A percentile compares a stretch with the other conserved stretches of the same genome.
Evolutionary conservation across 2,797 vertebrate species (phyloP).

Genomic region (Muscicapa comitata): DNA sequence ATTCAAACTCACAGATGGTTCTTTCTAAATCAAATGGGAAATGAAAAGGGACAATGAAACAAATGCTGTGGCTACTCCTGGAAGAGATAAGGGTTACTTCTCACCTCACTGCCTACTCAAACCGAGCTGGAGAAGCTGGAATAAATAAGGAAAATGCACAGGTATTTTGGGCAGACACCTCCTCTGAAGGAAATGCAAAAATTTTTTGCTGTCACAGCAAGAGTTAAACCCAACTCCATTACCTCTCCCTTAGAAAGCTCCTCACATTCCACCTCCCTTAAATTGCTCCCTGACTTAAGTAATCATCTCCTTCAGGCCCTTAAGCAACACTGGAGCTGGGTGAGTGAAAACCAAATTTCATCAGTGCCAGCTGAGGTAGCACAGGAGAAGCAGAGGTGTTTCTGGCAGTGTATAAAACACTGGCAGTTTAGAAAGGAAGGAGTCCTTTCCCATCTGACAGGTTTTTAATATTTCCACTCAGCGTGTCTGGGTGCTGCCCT

Average conservation of each 20-base stretch:
- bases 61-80: neutral
- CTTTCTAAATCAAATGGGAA: neutral
- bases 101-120: neutral
- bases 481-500: neutral
- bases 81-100: neutral
- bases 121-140: neutral
- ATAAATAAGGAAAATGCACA: neutral
- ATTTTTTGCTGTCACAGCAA: neutral
- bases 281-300: slow-evolving; percentile 41
- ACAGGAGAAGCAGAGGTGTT: slow-evolving; percentile 14
- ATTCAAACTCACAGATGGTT: neutral
- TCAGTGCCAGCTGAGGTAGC: neutral
- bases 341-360: slow-evolving; percentile 13
- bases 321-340: slow-evolving; percentile 9
- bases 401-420: neutral
- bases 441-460: slow-evolving; percentile 5
- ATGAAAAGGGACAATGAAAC: neutral
- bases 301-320: slow-evolving; percentile 46
- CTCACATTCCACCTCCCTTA: neutral
- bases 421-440: neutral
- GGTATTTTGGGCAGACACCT: neutral
- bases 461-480: slow-evolving; percentile 4
- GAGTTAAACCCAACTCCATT: neutral
- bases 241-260: slow-evolving; percentile 1
- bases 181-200: neutral